Conservation (phyloP, 2,888 invertebrate species). For the Litoditis marina region DNA sequence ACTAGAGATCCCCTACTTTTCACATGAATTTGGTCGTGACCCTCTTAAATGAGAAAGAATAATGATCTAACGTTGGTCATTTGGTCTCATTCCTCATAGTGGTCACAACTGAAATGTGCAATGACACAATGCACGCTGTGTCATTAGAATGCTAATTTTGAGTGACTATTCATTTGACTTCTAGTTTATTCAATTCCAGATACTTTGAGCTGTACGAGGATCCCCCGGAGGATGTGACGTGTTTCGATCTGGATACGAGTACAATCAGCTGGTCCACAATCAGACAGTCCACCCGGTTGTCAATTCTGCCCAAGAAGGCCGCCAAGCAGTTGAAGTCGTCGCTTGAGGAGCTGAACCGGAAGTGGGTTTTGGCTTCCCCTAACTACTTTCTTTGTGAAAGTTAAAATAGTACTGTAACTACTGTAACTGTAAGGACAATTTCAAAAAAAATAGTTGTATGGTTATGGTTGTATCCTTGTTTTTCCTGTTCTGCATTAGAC, state of each 20-base stretch:
- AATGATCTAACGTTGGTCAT: too few relatives aligned
- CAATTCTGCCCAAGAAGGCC: conserved; percentile 69
- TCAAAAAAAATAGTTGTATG: too few relatives aligned
- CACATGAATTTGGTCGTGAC: too few relatives aligned
- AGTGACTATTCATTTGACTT: too few relatives aligned
- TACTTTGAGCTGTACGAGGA: conserved; percentile 88
- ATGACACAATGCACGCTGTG: background rate
- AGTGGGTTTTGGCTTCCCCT: conserved; percentile 58
- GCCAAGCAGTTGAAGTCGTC: conserved; percentile 77
- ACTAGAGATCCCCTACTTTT: too few relatives aligned
- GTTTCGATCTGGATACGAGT: conserved; percentile 95
- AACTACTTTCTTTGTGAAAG: conserved; percentile 49
- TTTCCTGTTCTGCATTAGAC: too few relatives aligned
- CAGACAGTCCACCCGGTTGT: conserved; percentile 42
- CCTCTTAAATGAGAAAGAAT: too few relatives aligned
- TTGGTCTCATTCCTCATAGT: too few relatives aligned
- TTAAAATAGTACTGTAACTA: conserved; percentile 7
- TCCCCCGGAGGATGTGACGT: conserved; percentile 92
- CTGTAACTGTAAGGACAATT: too few relatives aligned
- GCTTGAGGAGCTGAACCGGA: conserved; percentile 70
- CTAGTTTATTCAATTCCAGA: conserved; percentile 63
- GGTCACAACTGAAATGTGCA: too few relatives aligned
- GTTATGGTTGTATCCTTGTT: too few relatives aligned
- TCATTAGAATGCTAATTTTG: too few relatives aligned
- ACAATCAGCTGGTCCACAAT: conserved; percentile 73